Base-by-base conservation (phyloP, 2,888 invertebrate genomes). In the Morinoia aosen region DNA sequence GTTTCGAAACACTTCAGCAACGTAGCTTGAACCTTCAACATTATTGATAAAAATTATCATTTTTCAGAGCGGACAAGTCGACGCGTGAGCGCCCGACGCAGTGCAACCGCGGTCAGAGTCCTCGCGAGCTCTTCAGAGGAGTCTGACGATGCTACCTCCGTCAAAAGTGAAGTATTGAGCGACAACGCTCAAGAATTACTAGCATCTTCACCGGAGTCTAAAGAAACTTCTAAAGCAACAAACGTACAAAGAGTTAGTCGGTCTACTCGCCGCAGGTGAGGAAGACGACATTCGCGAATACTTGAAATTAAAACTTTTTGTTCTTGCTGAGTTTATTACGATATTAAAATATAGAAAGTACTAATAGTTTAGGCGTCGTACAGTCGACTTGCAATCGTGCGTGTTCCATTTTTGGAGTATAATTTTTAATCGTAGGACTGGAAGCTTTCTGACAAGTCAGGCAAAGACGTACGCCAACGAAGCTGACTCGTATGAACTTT, bases 141-240 rank as follows among this genome's bases (percentile, higher is more conserved):
- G 90, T 90, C 90, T 12, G 90, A 90, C 90, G 90, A 90, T 90
- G 90, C 90, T 1, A 14, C 90, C 4, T 90, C 90, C 39, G 40
- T 39, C 90, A 48, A 90, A 39, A 90, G 90, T 90, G 90, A 90
- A 90, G 90, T 48, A 40, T 12, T 40, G 40, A 90, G 90, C 90
- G 40, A 39, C 90, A 14, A 40, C 40, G 14, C 61, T 61, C 61
- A 61, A 61, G 19, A 61, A 61, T 76, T 33, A 33, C 12, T 8
- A 76, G 76, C 8, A 76, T 76, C 76, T 25, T 76, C 76, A 33
- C 76, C 76, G 1, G 76, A 76, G 25, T 33, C 33, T 76, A 16
- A 76, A 76, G 25, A 33, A 76, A 76, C 76, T 76, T 76, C 76
- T 10, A 76, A 33, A 76, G 76, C 76, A 25, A 19, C 8, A 76